These are phyloP conservation scores for Leucophora obtusa DNA, from an alignment of 2,888 invertebrate genomes.

Conservation along the genomic window DNA sequence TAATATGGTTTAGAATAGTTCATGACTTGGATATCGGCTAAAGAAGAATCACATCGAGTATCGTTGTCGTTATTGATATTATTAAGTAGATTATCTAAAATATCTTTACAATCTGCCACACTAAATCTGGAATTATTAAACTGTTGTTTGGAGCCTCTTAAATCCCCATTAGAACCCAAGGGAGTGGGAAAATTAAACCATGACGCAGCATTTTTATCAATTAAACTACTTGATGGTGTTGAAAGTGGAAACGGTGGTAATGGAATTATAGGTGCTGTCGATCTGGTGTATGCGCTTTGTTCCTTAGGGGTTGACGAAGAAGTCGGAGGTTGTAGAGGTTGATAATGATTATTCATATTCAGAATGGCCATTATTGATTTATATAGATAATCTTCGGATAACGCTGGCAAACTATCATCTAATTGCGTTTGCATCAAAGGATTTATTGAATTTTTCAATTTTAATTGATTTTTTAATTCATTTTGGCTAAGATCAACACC, in stretches of 20 bases:
- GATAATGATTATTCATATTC: constrained; percentile 80
- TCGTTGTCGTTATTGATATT: constrained; percentile 80
- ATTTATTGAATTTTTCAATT: constrained; percentile 73
- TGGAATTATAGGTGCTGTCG: constrained; percentile 71
- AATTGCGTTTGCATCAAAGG: constrained; percentile 70
- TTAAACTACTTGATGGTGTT: constrained; percentile 74
- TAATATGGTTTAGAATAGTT: constrained; percentile 66
- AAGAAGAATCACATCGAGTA: constrained; percentile 48
- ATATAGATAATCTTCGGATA: constrained; percentile 84
- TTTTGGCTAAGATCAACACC: constrained; percentile 70
- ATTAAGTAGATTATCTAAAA: constrained; percentile 84
- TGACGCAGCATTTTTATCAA: constrained; percentile 78
- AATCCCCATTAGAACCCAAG: constrained; percentile 66
- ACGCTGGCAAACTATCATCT: constrained; percentile 69
- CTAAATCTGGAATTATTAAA: constrained; percentile 31
- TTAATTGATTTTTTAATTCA: constrained; percentile 70
- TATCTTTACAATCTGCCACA: constrained; percentile 81
- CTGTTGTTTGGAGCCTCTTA: constrained; percentile 13
- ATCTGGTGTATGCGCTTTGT: constrained; percentile 63
- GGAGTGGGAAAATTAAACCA: constrained; percentile 82
- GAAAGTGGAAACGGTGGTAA: constrained; percentile 74
- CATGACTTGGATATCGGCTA: constrained; percentile 68
- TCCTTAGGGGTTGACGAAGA: constrained; percentile 77
- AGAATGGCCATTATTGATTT: constrained; percentile 87
- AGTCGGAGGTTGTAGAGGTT: constrained; percentile 74